Percentiles rank a stretch among this genome's conserved stretches.
These are phyloP conservation scores for Plumapathes pennacea DNA, from an alignment of 92 coral and sea anemone species.

Conservation along the genomic window DNA sequence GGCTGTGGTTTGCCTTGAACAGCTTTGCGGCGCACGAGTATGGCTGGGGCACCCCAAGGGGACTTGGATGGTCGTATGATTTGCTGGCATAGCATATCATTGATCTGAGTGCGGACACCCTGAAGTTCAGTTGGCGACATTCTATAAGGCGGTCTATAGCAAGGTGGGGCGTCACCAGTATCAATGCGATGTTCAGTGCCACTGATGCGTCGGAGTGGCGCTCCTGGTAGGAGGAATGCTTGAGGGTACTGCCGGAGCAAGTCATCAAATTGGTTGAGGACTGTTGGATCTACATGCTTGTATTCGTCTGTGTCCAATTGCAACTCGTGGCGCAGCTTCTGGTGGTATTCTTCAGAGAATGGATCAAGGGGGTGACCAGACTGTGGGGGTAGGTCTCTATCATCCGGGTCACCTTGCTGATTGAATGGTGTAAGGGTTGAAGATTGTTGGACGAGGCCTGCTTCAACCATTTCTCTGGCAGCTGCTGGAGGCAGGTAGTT, in stretches of 20 bases:
- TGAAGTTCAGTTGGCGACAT: slow-evolving; percentile 33
- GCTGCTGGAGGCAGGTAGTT: slow-evolving; percentile 2
- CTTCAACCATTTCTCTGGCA: slow-evolving; percentile 1
- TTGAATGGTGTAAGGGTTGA: slow-evolving; percentile 3
- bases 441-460: slow-evolving; percentile 3
- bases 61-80: slow-evolving; percentile 34
- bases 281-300: slow-evolving; percentile 2
- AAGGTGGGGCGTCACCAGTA: slow-evolving; percentile 43
- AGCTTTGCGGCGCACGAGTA: slow-evolving; percentile 11
- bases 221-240: slow-evolving; percentile 12
- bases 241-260: slow-evolving; percentile 2
- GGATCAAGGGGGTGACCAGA: slow-evolving; percentile 27
- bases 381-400: slow-evolving; percentile 25
- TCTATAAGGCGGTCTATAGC: slow-evolving; percentile 41
- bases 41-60: slow-evolving; percentile 32
- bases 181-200: slow-evolving; percentile 17
- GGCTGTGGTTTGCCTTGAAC: slow-evolving; percentile 14
- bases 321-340: slow-evolving; percentile 4
- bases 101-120: slow-evolving; percentile 33
- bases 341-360: slow-evolving; percentile 21
- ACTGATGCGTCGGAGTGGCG: slow-evolving; percentile 1
- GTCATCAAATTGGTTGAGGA: slow-evolving; percentile 2
- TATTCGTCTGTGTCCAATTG: slow-evolving; percentile 9
- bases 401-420: slow-evolving; percentile 8
- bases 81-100: slow-evolving; percentile 12